Percentiles rank a stretch among this genome's conserved stretches.
Evolutionary conservation across 1,140 invertebrate species (phyloP).

Genomic region (Microvelia longipes): DNA sequence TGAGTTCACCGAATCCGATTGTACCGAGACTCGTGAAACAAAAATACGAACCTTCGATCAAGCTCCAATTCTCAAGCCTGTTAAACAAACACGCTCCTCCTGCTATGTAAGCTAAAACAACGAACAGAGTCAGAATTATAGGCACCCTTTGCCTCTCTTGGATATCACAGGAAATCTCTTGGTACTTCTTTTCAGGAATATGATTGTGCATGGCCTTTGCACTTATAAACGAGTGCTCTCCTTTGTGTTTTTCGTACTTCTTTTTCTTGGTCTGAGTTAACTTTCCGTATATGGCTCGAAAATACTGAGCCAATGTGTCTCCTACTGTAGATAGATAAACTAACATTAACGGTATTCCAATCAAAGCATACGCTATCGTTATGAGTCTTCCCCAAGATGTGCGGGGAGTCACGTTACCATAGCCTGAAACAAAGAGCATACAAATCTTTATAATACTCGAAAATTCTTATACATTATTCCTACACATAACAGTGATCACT

Average conservation of each 20-base stretch:
- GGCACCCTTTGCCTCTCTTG: constrained; percentile 42
- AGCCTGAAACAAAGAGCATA: constrained; percentile 55
- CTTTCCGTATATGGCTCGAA: constrained; percentile 28
- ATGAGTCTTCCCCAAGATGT: constrained; percentile 71
- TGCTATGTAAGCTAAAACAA: constrained; percentile 78
- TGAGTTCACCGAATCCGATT: constrained; percentile 75
- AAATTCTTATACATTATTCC: not conserved
- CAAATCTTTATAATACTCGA: too few species aligned
- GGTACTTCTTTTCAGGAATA: constrained; percentile 14
- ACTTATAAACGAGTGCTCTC: constrained; percentile 7
- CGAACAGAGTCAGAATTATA: constrained; percentile 71
- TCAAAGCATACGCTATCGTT: constrained; percentile 72
- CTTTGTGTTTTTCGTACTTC: constrained; percentile 10
- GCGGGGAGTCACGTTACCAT: constrained; percentile 78
- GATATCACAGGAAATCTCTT: constrained; percentile 9
- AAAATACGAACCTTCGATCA: constrained; percentile 84
- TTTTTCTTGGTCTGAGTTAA: constrained; percentile 13
- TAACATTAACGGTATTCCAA: constrained; percentile 81
- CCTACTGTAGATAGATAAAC: constrained; percentile 75
- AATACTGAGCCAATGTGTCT: constrained; percentile 42
- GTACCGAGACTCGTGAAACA: constrained; percentile 84
- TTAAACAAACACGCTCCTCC: constrained; percentile 83
- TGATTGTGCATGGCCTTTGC: constrained; percentile 17
- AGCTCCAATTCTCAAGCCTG: constrained; percentile 74
- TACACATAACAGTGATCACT: too few species aligned